phyloP scores from a whole-genome alignment of 2,113 vertebrate species.

The Romanogobio albipinnatus region DNA sequence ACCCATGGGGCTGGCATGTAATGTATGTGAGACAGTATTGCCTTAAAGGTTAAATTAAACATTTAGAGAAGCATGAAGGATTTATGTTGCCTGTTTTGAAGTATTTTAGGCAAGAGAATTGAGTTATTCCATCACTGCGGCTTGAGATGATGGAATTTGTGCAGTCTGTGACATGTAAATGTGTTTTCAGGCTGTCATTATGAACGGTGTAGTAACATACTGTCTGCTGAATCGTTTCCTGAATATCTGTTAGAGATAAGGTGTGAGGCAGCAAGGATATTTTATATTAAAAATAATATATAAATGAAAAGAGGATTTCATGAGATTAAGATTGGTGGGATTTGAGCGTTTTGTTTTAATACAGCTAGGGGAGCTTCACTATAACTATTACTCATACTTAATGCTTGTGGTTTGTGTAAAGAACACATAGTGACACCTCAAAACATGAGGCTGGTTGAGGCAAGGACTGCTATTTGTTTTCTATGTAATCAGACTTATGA shows the following conservation, averaged over 20 bases:
- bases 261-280: background rate
- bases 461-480: background rate
- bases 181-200: background rate
- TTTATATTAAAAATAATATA: background rate
- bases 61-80: conserved; percentile 1
- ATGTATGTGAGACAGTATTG: conserved; percentile 28
- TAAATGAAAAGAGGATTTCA: background rate
- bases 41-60: conserved; percentile 31
- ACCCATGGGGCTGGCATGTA: conserved; percentile 19
- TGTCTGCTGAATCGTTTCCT: background rate
- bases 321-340: background rate
- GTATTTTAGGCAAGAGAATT: conserved; percentile 8
- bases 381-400: background rate
- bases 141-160: background rate
- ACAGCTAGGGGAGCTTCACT: background rate
- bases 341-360: conserved; percentile 4
- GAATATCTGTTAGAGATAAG: conserved; percentile 11
- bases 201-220: background rate
- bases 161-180: background rate
- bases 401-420: background rate
- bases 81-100: conserved; percentile 12
- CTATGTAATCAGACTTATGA: background rate
- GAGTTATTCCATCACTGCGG: conserved; percentile 3
- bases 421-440: too few relatives aligned
- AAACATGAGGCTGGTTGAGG: background rate